phyloP scores from a whole-genome alignment of 2,888 invertebrate species.

The Phaedon cochleariae region DNA sequence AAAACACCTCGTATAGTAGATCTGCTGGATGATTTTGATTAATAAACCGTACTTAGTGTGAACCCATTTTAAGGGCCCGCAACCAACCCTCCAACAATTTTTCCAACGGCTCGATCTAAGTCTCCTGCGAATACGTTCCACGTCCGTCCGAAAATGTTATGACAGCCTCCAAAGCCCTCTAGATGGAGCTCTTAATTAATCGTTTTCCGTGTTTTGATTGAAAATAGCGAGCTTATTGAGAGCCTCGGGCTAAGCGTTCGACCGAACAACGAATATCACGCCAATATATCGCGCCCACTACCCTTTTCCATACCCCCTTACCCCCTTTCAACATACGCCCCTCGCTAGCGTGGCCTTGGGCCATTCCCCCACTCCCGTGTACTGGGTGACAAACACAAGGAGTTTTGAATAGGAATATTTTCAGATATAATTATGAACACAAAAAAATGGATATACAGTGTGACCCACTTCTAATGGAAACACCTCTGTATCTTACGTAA shows the following conservation, averaged over 20 bases:
- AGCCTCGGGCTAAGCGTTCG: slow-evolving; percentile 57
- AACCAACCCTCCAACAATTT: too few relatives aligned
- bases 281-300: slow-evolving; percentile 34
- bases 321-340: slow-evolving; percentile 31
- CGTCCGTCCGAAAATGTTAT: slow-evolving; percentile 44
- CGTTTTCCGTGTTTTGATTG: slow-evolving; percentile 62
- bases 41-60: too few relatives aligned
- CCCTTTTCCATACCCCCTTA: slow-evolving; percentile 34
- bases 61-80: too few relatives aligned
- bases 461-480: too few relatives aligned
- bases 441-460: too few relatives aligned
- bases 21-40: too few relatives aligned
- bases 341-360: neutral
- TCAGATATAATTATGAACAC: too few relatives aligned
- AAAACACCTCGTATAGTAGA: too few relatives aligned
- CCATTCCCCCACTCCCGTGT: neutral
- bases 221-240: slow-evolving; percentile 58
- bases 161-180: slow-evolving; percentile 57
- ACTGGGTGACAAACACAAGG: too few relatives aligned
- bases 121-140: neutral
- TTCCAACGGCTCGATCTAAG: too few relatives aligned
- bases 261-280: slow-evolving; percentile 55
- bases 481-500: too few relatives aligned
- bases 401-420: too few relatives aligned
- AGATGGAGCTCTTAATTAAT: slow-evolving; percentile 63